Conservation (phyloP, 2,888 invertebrate genomes). For the Drepanosiphum platanoidis region DNA sequence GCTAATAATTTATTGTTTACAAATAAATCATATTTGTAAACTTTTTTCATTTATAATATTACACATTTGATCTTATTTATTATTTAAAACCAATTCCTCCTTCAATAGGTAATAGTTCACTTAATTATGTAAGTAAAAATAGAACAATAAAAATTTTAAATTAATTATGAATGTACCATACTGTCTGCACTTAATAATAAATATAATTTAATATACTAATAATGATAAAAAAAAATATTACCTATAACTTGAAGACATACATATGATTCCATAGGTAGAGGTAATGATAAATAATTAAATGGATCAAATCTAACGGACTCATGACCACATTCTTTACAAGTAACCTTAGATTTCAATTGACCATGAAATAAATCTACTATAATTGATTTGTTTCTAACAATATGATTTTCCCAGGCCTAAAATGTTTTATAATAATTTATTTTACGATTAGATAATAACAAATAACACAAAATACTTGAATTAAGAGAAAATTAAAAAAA, state of each 20-base stretch:
- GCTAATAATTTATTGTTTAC: too few species aligned
- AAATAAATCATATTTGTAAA: too few species aligned
- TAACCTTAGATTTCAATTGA: conserved; percentile 87
- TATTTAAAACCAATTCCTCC: too few species aligned
- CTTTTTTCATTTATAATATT: too few species aligned
- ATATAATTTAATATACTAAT: neutral
- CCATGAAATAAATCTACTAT: conserved; percentile 92
- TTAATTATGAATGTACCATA: too few species aligned
- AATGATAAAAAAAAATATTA: conserved; percentile 66
- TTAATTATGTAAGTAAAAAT: too few species aligned
- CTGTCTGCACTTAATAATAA: conserved; percentile 32
- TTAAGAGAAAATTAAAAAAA: conserved; percentile 65
- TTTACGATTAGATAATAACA: neutral
- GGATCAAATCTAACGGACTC: conserved; percentile 91
- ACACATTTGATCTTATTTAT: too few species aligned
- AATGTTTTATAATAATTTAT: conserved; percentile 63
- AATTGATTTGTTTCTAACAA: conserved; percentile 84
- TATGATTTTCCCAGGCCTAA: conserved; percentile 84
- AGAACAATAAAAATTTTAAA: neutral
- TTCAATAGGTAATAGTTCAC: too few species aligned
- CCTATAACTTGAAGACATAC: conserved; percentile 81
- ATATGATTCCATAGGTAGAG: conserved; percentile 89
- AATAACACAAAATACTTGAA: neutral
- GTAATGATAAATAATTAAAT: conserved; percentile 88
- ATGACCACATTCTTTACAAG: conserved; percentile 83